Base-by-base conservation (phyloP, 2,797 vertebrate genomes). In the Sebastolobus altivelis region DNA sequence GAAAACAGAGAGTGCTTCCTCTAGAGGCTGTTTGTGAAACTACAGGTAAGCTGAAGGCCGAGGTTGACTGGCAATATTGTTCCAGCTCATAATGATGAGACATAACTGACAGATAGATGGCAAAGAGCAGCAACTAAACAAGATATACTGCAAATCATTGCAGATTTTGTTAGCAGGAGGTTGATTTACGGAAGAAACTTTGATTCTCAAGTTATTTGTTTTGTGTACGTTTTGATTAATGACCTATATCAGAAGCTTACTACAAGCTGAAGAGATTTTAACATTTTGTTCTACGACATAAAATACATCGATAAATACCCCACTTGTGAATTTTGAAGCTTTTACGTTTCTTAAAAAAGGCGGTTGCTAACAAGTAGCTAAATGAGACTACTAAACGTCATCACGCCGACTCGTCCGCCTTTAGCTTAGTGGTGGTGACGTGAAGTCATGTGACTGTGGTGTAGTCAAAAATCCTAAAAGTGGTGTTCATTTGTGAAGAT, bases 11-110 rank as follows among this genome's bases (percentile, higher is more conserved):
- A 25, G 59, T 73, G 82, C 87, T 88, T 88, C 92, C 90, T 83
- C 91, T 85, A 86, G 83, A 90, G 92, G 91, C 37, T 33, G 49
- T 14, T 22, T 79, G 63, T 54, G 56, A 37, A 77, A 92, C 69
- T 84, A 35, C 84, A 83, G 75, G 88, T 89, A 88, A 87, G 46
- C 54, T 2, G 20, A 54, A 37, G 86, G 84, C 78, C 87, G 85
- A 88, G 87, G 87, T 77, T 86, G 78, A 81, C 61, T 55, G 65
- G 66, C 62, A 71, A 63, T 70, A 85, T 83, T 83, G 78, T 74
- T 60, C 70, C 75, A 75, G 68, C 33, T 86, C 63, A 27, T 90
- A 38, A 91, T 79, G 75, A 88, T 38, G 69, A 14, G 18, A 59
- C 43, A 72, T 81, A 77, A 82, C 61, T 65, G 69, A 6, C 70